Percentiles rank a stretch among this genome's conserved stretches.
Evolutionary conservation across 2,113 vertebrate genomes (phyloP).

Genomic region (Eretmochelys imbricata): DNA sequence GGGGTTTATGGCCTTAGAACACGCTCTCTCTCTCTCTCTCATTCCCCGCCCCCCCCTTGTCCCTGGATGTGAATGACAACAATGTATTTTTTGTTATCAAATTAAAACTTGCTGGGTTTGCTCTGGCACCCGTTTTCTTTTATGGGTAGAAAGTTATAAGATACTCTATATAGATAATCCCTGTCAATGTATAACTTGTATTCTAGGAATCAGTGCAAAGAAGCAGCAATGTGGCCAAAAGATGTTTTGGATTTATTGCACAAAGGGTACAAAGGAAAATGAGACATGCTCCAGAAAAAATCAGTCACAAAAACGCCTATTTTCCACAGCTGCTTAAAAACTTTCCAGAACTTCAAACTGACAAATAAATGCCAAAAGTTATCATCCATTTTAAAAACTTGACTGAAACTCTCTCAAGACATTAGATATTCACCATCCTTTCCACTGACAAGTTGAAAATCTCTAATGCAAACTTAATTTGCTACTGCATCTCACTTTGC

Average conservation of each 20-base stretch:
- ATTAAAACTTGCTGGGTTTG: constrained; percentile 61
- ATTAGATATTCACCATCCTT: not conserved
- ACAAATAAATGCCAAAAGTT: not conserved
- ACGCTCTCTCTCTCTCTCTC: not conserved
- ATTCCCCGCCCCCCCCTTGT: not conserved
- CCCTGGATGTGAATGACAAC: constrained; percentile 67
- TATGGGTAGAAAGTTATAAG: constrained; percentile 38
- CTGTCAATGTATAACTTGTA: constrained; percentile 27
- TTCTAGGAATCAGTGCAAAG: constrained; percentile 31
- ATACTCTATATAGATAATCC: constrained; percentile 61
- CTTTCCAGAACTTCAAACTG: not conserved
- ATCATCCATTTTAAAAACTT: not conserved
- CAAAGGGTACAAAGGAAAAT: constrained; percentile 1
- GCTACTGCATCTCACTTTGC: not conserved
- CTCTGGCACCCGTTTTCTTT: not conserved
- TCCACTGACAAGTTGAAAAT: not conserved
- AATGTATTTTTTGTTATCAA: constrained; percentile 74
- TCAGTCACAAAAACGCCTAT: not conserved
- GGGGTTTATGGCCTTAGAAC: not conserved
- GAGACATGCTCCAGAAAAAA: fast-evolving
- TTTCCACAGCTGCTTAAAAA: not conserved
- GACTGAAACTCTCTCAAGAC: not conserved
- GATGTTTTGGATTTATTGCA: not conserved
- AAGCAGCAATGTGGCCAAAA: not conserved
- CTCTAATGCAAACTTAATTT: not conserved